These are phyloP conservation scores for Zeus faber DNA, from an alignment of 2,113 vertebrate species.

Conservation along the genomic window DNA sequence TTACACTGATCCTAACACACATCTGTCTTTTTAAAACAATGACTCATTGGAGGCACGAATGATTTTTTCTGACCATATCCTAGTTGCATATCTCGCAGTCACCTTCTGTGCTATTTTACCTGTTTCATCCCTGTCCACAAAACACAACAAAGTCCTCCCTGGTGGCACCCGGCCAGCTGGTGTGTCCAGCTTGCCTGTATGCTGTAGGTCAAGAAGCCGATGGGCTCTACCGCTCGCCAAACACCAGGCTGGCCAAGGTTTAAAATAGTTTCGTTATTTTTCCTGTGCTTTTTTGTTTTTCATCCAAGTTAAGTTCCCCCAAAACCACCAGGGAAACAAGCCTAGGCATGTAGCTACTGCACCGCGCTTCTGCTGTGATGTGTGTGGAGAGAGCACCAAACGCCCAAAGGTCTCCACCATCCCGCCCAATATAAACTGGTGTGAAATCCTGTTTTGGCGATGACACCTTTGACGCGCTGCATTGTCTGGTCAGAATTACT, in stretches of 20 bases:
- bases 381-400: conserved; percentile 27
- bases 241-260: conserved; percentile 9
- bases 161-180: too few relatives aligned
- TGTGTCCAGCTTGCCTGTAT: too few relatives aligned
- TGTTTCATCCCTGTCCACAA: too few relatives aligned
- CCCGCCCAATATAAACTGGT: conserved; percentile 7
- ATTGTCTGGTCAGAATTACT: conserved; percentile 55
- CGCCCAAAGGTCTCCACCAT: conserved; percentile 6
- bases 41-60: too few relatives aligned
- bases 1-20: too few relatives aligned
- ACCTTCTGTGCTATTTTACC: too few relatives aligned
- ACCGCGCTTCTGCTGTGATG: not conserved
- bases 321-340: conserved; percentile 7
- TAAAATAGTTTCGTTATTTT: conserved; percentile 8
- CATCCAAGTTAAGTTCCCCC: conserved; percentile 1
- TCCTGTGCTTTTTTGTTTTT: conserved; percentile 1
- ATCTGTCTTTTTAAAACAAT: too few relatives aligned
- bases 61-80: too few relatives aligned
- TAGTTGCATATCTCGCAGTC: too few relatives aligned
- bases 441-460: conserved; percentile 41
- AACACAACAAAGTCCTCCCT: too few relatives aligned
- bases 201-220: conserved; percentile 14
- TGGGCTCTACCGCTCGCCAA: conserved; percentile 11
- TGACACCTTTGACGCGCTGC: conserved; percentile 47
- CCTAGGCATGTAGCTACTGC: conserved; percentile 3